phyloP scores from a whole-genome alignment of 2,888 invertebrate species.

The Lithosia quadra region DNA sequence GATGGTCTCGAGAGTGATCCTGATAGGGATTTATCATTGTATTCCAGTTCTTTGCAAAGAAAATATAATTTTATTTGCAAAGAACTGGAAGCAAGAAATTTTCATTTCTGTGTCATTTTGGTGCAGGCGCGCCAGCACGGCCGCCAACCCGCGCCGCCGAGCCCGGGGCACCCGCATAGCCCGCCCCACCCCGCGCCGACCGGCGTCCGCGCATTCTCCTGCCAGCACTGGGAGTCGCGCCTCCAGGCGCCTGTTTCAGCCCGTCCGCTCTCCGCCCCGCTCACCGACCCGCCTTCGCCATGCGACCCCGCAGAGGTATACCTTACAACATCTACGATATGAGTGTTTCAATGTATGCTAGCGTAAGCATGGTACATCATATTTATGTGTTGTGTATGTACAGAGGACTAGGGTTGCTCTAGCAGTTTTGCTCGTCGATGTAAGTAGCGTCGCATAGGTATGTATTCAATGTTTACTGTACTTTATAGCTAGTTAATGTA shows the following conservation, averaged over 20 bases:
- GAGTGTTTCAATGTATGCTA: slow-evolving; percentile 54
- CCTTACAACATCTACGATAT: slow-evolving; percentile 33
- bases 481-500: slow-evolving; percentile 57
- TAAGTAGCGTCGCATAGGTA: slow-evolving; percentile 49
- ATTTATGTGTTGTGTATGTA: slow-evolving; percentile 51
- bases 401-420: slow-evolving; percentile 45
- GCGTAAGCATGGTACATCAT: slow-evolving; percentile 63
- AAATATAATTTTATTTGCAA: no score
- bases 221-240: slow-evolving; percentile 87
- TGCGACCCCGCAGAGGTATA: slow-evolving; percentile 84
- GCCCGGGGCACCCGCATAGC: slow-evolving; percentile 80
- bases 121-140: slow-evolving; percentile 85
- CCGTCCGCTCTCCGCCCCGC: slow-evolving; percentile 82
- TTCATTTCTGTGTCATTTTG: background rate
- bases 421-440: slow-evolving; percentile 44
- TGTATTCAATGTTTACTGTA: slow-evolving; percentile 58
- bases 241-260: slow-evolving; percentile 83
- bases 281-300: slow-evolving; percentile 79
- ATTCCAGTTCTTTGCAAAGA: background rate
- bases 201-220: slow-evolving; percentile 87
- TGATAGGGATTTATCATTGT: background rate
- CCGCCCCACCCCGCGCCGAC: slow-evolving; percentile 85
- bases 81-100: background rate
- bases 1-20: background rate
- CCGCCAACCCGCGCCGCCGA: slow-evolving; percentile 84